Percentiles rank a stretch among this genome's conserved stretches.
These are phyloP conservation scores for Strongylocentrotus purpuratus DNA, from an alignment of 35 echinoderm and acorn worm genomes.

Conservation along the genomic window DNA sequence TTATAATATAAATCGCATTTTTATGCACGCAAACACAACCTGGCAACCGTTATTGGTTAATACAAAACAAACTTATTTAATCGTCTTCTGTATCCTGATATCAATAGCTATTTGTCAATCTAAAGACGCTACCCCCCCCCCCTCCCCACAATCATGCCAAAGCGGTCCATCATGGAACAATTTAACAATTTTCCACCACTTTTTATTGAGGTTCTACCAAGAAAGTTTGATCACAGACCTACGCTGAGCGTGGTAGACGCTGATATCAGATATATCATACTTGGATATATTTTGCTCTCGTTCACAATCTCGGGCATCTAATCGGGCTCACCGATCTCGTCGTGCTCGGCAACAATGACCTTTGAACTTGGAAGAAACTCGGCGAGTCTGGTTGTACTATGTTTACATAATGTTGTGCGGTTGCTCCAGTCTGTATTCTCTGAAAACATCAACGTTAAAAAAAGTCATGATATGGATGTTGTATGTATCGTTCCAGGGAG, in stretches of 20 bases:
- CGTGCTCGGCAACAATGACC: constrained; percentile 12
- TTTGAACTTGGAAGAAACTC: constrained; percentile 39
- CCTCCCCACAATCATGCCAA: not conserved
- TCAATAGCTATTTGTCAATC: not conserved
- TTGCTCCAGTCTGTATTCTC: constrained; percentile 24
- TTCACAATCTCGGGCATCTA: not conserved
- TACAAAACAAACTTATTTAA: too few relatives aligned
- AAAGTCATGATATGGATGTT: not conserved
- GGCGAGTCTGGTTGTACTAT: not conserved
- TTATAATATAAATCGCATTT: too few relatives aligned
- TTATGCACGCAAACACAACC: too few relatives aligned
- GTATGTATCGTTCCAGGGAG: not conserved
- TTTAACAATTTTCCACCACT: not conserved
- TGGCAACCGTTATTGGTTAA: too few relatives aligned
- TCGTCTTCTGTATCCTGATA: too few relatives aligned
- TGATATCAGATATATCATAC: not conserved
- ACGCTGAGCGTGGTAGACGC: not conserved
- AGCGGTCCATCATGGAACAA: not conserved
- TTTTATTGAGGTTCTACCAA: constrained; percentile 2
- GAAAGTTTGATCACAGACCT: not conserved
- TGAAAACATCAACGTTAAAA: constrained; percentile 16
- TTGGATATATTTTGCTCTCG: not conserved
- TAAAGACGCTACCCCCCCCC: not conserved
- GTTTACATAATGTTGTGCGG: constrained; percentile 43
- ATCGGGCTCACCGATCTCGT: not conserved